Percentiles rank a stretch among this genome's conserved stretches.
Evolutionary conservation across 2,113 vertebrate species (phyloP).

Genomic region (Micronycteris hirsuta): DNA sequence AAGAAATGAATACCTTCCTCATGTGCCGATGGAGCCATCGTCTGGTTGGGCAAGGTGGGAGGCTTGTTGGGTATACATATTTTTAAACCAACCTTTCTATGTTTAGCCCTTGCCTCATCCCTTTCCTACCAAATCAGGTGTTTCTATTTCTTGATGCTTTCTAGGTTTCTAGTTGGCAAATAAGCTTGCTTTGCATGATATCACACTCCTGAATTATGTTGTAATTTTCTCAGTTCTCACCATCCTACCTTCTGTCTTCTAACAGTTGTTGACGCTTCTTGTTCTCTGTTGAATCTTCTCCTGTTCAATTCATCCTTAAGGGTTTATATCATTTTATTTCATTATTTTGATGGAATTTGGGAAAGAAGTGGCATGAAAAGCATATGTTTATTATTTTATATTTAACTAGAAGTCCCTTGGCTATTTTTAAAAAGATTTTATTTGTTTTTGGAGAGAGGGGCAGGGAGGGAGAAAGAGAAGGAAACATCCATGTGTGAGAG

Average conservation of each 20-base stretch:
- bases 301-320: neutral
- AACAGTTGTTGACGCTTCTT: neutral
- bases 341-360: neutral
- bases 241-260: neutral
- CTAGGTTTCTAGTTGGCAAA: neutral
- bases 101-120: neutral
- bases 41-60: neutral
- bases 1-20: neutral
- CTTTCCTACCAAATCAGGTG: neutral
- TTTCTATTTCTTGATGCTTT: neutral
- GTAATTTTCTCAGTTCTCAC: neutral
- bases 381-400: neutral
- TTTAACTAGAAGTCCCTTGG: neutral
- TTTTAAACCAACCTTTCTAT: neutral
- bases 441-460: neutral
- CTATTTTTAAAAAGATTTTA: neutral
- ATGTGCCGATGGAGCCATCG: neutral
- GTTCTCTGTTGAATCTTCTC: neutral
- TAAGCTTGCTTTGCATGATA: neutral
- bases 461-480: too few relatives aligned
- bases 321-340: neutral
- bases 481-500: too few relatives aligned
- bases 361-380: neutral
- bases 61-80: neutral
- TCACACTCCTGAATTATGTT: neutral